Percentiles rank a stretch among this genome's conserved stretches.
Conservation (phyloP, 2,113 vertebrate species). For the Colossoma macropomum region DNA sequence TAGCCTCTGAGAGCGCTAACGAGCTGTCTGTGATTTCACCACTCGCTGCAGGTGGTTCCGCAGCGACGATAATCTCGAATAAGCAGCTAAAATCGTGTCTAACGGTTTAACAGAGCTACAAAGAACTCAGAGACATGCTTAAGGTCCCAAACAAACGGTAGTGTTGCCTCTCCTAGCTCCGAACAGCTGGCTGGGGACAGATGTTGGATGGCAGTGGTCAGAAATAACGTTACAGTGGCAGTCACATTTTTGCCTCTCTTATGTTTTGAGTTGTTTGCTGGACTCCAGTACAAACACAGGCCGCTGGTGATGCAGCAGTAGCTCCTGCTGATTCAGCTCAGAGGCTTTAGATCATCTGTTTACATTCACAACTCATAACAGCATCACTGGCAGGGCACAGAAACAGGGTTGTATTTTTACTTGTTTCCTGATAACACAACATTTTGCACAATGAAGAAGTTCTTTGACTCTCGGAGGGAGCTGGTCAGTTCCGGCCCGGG, state of each 20-base stretch:
- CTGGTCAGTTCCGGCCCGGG: conserved; percentile 90
- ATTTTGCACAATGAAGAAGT: conserved; percentile 91
- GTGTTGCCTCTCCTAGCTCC: background rate
- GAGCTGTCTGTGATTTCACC: background rate
- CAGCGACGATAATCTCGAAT: no score
- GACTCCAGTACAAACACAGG: background rate
- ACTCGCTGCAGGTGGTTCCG: no score
- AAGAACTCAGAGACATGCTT: background rate
- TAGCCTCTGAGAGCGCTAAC: background rate
- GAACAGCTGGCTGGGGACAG: background rate
- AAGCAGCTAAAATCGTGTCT: no score
- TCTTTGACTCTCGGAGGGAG: conserved; percentile 96
- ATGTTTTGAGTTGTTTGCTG: background rate
- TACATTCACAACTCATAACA: background rate
- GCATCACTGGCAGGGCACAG: background rate
- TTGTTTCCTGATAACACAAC: background rate
- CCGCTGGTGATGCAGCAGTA: conserved; percentile 2
- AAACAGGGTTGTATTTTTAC: background rate
- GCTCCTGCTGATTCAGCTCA: conserved; percentile 2
- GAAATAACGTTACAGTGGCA: background rate
- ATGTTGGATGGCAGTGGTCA: conserved; percentile 15
- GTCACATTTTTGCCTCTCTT: background rate
- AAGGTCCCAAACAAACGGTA: background rate
- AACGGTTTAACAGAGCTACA: no score
- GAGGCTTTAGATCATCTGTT: background rate